Percentiles rank a stretch among this genome's conserved stretches.
These are phyloP conservation scores for Chelmon rostratus DNA, from an alignment of 2,797 vertebrate species.

Conservation along the genomic window DNA sequence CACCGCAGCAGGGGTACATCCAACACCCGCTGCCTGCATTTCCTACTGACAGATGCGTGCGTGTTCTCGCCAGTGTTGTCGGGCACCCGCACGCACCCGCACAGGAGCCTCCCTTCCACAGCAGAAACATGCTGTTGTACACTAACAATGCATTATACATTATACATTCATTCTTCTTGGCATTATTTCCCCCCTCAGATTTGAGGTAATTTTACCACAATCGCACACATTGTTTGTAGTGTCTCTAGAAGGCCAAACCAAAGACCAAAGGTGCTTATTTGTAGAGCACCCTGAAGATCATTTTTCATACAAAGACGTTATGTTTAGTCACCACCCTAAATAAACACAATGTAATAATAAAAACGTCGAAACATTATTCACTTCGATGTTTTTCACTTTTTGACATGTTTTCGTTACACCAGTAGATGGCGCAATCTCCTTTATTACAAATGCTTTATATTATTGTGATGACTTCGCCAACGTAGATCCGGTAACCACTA, in stretches of 20 bases:
- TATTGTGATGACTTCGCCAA: neutral
- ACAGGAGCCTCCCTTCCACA: constrained; percentile 57
- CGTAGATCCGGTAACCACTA: neutral
- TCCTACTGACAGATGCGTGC: constrained; percentile 88
- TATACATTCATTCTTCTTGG: neutral
- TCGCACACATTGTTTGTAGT: neutral
- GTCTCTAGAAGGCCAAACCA: neutral
- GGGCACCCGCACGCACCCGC: constrained; percentile 43
- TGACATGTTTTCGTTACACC: neutral
- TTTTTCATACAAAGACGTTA: neutral
- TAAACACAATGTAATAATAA: neutral
- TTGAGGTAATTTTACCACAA: neutral
- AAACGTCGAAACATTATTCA: accelerated
- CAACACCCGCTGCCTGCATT: constrained; percentile 75
- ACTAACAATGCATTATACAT: neutral
- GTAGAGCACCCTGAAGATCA: neutral
- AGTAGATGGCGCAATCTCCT: constrained; percentile 49
- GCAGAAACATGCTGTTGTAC: neutral
- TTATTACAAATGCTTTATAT: neutral
- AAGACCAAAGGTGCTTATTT: neutral
- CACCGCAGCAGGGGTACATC: constrained; percentile 51
- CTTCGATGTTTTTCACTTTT: neutral
- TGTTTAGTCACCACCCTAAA: no score
- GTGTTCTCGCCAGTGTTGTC: constrained; percentile 55
- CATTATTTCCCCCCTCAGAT: neutral